Percentiles rank a stretch among this genome's conserved stretches.
phyloP scores from a whole-genome alignment of 2,113 vertebrate species.

The Mesocricetus auratus region DNA sequence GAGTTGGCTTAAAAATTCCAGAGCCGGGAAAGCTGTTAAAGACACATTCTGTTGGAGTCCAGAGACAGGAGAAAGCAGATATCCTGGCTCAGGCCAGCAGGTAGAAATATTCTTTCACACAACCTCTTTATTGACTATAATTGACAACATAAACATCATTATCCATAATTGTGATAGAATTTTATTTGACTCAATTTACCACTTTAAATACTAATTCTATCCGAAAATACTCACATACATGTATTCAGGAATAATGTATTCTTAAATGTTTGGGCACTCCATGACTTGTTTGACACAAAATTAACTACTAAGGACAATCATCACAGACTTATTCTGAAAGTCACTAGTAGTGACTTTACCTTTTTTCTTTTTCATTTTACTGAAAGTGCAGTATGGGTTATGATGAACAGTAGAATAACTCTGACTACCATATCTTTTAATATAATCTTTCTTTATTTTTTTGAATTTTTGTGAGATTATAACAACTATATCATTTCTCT shows the following conservation, averaged over 20 bases:
- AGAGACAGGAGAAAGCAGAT: neutral
- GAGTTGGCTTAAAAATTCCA: neutral
- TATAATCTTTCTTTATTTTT: neutral
- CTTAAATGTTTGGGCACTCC: neutral
- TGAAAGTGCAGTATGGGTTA: conserved; percentile 23
- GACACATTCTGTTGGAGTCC: neutral
- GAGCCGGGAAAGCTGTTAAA: neutral
- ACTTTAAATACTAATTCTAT: neutral
- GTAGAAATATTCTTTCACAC: neutral
- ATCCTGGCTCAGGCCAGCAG: neutral
- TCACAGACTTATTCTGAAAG: neutral
- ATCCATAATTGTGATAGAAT: neutral
- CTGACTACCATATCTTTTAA: neutral
- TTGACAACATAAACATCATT: neutral
- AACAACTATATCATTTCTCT: neutral
- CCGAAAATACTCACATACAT: neutral
- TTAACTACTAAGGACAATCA: neutral
- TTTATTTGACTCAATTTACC: neutral
- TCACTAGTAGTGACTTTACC: neutral
- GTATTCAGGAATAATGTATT: neutral
- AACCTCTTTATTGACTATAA: neutral
- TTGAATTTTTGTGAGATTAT: neutral
- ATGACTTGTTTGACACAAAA: neutral
- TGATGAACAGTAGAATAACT: neutral
- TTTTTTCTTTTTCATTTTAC: neutral